Conservation (phyloP, 2,888 invertebrate species). For the Harpagoxenus sublaevis region DNA sequence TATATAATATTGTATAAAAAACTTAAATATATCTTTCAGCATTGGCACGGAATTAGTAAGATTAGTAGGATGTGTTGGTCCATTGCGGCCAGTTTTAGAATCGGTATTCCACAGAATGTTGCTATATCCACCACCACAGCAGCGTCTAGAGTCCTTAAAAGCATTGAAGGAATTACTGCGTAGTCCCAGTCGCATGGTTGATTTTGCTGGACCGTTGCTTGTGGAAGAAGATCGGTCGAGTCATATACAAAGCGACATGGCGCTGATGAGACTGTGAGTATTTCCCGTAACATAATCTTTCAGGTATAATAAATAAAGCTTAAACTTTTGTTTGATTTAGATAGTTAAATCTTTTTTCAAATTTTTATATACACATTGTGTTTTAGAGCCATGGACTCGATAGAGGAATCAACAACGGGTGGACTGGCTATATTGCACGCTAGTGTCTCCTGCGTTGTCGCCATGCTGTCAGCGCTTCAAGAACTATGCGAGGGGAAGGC, state of each 20-base stretch:
- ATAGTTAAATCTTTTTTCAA: background rate
- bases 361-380: background rate
- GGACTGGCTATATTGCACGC: slow-evolving; percentile 92
- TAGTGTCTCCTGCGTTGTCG: slow-evolving; percentile 94
- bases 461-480: slow-evolving; percentile 93
- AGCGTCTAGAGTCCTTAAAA: slow-evolving; percentile 94
- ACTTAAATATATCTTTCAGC: slow-evolving; percentile 86
- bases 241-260: slow-evolving; percentile 92
- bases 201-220: slow-evolving; percentile 89
- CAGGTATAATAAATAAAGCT: background rate
- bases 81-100: slow-evolving; percentile 96
- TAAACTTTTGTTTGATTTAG: slow-evolving; percentile 19
- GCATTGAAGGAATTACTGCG: slow-evolving; percentile 93
- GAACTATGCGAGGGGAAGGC: slow-evolving; percentile 92
- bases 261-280: slow-evolving; percentile 92
- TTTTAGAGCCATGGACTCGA: slow-evolving; percentile 94
- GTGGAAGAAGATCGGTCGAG: slow-evolving; percentile 89
- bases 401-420: slow-evolving; percentile 96
- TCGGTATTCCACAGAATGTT: slow-evolving; percentile 97
- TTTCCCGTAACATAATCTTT: background rate
- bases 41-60: slow-evolving; percentile 96
- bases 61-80: slow-evolving; percentile 94
- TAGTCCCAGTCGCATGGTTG: slow-evolving; percentile 93
- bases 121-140: slow-evolving; percentile 94
- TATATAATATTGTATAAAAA: background rate